Evolutionary conservation across 2,888 invertebrate species (phyloP).

Genomic region (Drosophila basisetae): DNA sequence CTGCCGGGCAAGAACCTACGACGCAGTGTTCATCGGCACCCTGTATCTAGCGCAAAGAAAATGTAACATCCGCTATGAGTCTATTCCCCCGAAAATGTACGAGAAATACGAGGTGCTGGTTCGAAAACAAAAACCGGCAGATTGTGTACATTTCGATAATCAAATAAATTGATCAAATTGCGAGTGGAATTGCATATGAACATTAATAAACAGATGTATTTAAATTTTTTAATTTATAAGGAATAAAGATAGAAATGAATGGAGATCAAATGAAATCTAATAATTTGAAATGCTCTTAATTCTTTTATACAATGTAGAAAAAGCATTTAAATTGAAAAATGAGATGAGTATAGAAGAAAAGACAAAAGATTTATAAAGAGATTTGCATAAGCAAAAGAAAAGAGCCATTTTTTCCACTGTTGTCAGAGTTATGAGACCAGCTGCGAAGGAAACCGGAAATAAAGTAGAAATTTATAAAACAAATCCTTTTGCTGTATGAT

Average conservation of each 20-base stretch:
- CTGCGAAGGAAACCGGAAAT: too few relatives aligned
- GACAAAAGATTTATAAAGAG: too few relatives aligned
- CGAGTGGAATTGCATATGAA: background rate
- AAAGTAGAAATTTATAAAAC: too few relatives aligned
- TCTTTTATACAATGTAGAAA: background rate
- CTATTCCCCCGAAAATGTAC: slow-evolving; percentile 23
- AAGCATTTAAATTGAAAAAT: too few relatives aligned
- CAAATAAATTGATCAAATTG: background rate
- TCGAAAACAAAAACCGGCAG: background rate
- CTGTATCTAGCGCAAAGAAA: slow-evolving; percentile 26
- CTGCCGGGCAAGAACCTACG: slow-evolving; percentile 47
- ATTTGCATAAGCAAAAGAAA: too few relatives aligned
- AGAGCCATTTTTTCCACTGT: too few relatives aligned
- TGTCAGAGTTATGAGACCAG: too few relatives aligned
- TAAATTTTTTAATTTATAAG: background rate
- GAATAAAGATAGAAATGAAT: background rate
- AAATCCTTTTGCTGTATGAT: too few relatives aligned
- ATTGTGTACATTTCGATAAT: background rate
- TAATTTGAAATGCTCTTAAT: background rate
- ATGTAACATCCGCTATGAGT: slow-evolving; percentile 47
- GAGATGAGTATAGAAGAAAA: too few relatives aligned
- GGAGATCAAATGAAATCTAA: background rate
- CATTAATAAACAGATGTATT: background rate
- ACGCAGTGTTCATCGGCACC: slow-evolving; percentile 40
- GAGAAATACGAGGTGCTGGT: slow-evolving; percentile 59